Evolutionary conservation across 1,140 invertebrate genomes (phyloP), one percentile per base, ranked within the genome.

Genomic region (Chironomus tepperi): DNA sequence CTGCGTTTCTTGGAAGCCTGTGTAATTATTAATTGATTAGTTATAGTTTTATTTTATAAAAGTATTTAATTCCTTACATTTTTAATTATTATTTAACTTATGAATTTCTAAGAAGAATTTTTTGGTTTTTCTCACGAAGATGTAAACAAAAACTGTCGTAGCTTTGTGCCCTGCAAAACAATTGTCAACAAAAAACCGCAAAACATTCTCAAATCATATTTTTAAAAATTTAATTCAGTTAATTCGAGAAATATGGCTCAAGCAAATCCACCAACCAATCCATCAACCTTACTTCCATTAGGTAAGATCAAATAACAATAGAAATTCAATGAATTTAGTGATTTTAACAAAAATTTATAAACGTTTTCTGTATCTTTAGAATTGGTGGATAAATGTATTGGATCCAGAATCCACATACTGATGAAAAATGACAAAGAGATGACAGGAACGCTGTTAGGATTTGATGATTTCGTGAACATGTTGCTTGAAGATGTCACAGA

Each of bases 381-480:
- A 85, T 85, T 99, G 76, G 96, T 99, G n/a, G 98, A 99, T 81
- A 99, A 99, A 88, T 99, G 98, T 84, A 99, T 99, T 81, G 98
- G 98, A 18, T 99, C 97, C 0, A 86, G 95, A 75, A 99, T 99
- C 80, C 98, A 99, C 80, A 98, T 99, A 24, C 98, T 99, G 64
- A 99, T 99, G 97, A 99, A 99, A 85, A 98, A 97, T 83, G 97
- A 99, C 80, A 99, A 98, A 84, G 98, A 99, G 88, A 97, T 99
- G 80, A 96, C 99, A 12, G 98, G 98, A 75, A 98, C 97, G 0
- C 83, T 99, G 18, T 85, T 96, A 75, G 98, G 98, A 8, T 99
- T 99, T 84, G 98, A 99, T 84, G 97, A 99, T 84, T 99, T 98
- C 84, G 98, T 99, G 15, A 99, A 97, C 83, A 97, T 97, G 94